Base-by-base conservation (phyloP, 2,797 vertebrate species). In the Leptoclinus maculatus region DNA sequence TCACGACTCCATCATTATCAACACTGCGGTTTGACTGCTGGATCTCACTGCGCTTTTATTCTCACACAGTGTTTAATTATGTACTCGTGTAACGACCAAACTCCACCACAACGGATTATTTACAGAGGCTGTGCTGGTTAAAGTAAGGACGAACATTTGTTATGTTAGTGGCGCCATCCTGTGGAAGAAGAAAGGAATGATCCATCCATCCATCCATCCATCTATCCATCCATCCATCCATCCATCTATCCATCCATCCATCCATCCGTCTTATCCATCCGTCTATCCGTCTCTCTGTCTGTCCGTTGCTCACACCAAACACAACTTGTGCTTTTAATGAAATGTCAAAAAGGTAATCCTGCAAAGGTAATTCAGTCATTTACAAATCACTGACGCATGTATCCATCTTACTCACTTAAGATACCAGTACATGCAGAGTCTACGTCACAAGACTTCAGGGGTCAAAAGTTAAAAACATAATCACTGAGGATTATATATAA, bases 101-200 rank as follows among this genome's bases (percentile, higher is more conserved):
- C 58, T 54, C 19, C 49, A 29, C 25, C 66, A 62, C 56, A 47
- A 11, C 25, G 3, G 58, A 56, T 25, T 13, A 14, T 39, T 29
- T n/a, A 25, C 14, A 0, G 29, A 11, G 0, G 34, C 5, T 1
- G 16, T 11, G 39, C 23, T 38, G 8, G 25, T 54, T 13, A 4
- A 60, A 41, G 54, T 6, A 8, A 39, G 12, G 13, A 16, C 39
- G n/a, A 25, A n/a, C 66, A 77, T 83, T 79, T 78, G 4, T 7
- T 6, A 64, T 73, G 76, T 27, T 19, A 64, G 76, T 85, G 78
- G 84, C 79, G 81, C 91, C 90, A 91, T 76, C 92, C 0, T 74
- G 70, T 88, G 92, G 82, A 43, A 76, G 10, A 27, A 12, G 10
- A 16, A 34, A 13, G 13, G 0, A 27, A 43, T 9, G 2, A 16